Percentiles rank a stretch among this genome's conserved stretches.
Conservation (phyloP, 2,113 vertebrate species). For the Naja naja region DNA sequence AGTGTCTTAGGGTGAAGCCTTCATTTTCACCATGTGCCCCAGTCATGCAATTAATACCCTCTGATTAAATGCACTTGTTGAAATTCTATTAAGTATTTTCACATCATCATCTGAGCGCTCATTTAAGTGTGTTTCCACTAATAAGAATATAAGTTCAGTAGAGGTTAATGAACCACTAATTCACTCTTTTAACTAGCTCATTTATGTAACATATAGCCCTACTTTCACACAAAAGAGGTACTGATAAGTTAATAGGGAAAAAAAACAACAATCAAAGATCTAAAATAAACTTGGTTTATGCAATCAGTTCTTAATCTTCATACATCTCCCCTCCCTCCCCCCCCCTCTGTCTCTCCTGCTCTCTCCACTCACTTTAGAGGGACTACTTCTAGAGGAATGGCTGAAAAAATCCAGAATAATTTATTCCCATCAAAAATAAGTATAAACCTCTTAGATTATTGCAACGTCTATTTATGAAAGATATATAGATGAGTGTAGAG, state of each 20-base stretch:
- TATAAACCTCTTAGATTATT: neutral
- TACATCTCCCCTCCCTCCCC: too few relatives aligned
- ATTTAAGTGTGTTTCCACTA: constrained; percentile 50
- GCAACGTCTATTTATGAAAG: neutral
- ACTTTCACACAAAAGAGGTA: constrained; percentile 54
- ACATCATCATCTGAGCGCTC: constrained; percentile 40
- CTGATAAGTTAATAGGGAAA: constrained; percentile 42
- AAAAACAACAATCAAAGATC: constrained; percentile 52
- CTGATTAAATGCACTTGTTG: constrained; percentile 9
- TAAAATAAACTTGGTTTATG: constrained; percentile 44
- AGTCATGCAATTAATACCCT: neutral
- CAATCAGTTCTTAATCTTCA: constrained; percentile 20
- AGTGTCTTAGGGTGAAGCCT: neutral
- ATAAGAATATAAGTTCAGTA: constrained; percentile 59
- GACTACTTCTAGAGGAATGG: neutral
- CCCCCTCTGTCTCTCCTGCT: too few relatives aligned
- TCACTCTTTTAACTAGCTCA: constrained; percentile 56
- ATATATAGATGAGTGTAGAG: neutral
- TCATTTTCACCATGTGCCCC: neutral
- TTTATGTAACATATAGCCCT: constrained; percentile 58
- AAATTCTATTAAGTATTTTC: constrained; percentile 31
- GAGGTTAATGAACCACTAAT: constrained; percentile 63
- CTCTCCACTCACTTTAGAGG: neutral
- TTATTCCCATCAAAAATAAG: neutral
- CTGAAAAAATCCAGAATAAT: neutral